These are phyloP conservation scores for Euproctis similis DNA, from an alignment of 2,888 invertebrate species.

Conservation along the genomic window DNA sequence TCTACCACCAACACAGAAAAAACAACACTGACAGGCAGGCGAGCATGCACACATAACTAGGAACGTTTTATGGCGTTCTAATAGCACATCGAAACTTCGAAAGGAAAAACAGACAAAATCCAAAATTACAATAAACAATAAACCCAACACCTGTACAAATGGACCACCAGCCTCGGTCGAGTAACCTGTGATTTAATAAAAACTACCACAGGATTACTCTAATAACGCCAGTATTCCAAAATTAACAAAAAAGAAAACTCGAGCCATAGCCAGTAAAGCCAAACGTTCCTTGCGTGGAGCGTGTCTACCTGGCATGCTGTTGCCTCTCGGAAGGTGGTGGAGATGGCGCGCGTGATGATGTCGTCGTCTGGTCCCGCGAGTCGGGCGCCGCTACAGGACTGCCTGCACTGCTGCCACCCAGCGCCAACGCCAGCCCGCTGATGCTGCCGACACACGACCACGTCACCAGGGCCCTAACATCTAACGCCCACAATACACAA, in stretches of 20 bases:
- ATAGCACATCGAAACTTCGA: conserved; percentile 27
- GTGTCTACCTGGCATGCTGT: conserved; percentile 72
- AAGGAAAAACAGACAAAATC: conserved; percentile 41
- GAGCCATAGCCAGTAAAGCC: conserved; percentile 54
- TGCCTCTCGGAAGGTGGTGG: conserved; percentile 66
- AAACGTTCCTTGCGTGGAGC: conserved; percentile 62
- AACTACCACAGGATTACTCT: conserved; percentile 1
- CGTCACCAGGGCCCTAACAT: conserved; percentile 70
- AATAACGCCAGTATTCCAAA: conserved; percentile 35
- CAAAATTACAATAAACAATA: conserved; percentile 30
- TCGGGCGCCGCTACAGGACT: conserved; percentile 50
- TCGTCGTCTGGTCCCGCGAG: conserved; percentile 53
- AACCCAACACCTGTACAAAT: conserved; percentile 52
- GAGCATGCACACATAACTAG: conserved; percentile 66
- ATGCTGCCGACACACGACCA: conserved; percentile 75
- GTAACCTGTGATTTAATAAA: background rate
- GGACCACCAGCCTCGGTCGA: conserved; percentile 38
- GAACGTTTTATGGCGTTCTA: conserved; percentile 47
- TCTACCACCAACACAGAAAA: conserved; percentile 32
- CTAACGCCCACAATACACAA: conserved; percentile 21
- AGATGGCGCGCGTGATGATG: conserved; percentile 64
- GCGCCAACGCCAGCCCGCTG: conserved; percentile 75
- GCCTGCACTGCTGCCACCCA: conserved; percentile 66
- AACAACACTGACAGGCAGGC: conserved; percentile 54
- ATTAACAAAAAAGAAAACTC: conserved; percentile 29